A percentile compares a stretch with the other conserved stretches of the same genome.
These are phyloP conservation scores for Platycheirus albimanus DNA, from an alignment of 2,888 invertebrate species.

Conservation along the genomic window DNA sequence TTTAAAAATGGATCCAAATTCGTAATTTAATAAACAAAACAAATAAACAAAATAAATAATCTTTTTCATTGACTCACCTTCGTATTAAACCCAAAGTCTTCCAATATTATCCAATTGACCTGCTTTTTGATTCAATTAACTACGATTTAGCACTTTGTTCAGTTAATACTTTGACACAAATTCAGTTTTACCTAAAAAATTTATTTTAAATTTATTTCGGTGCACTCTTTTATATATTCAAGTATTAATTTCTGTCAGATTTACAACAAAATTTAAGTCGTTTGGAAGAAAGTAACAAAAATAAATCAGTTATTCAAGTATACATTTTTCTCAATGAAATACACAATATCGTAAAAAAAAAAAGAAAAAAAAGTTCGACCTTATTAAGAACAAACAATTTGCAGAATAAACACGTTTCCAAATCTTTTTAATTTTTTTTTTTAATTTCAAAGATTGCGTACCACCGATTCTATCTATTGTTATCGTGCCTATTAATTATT, in stretches of 20 bases:
- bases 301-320: neutral
- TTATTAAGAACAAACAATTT: too few relatives aligned
- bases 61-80: slow-evolving; percentile 11
- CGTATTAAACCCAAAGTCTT: neutral
- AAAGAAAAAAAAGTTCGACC: too few relatives aligned
- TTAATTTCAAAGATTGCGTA: too few relatives aligned
- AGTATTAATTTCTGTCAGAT: neutral
- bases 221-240: slow-evolving; percentile 5
- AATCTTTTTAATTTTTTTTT: too few relatives aligned
- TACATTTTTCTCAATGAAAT: too few relatives aligned
- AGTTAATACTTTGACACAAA: slow-evolving; percentile 12
- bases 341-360: too few relatives aligned
- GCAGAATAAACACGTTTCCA: too few relatives aligned
- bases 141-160: neutral
- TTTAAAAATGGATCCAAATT: too few relatives aligned
- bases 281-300: neutral
- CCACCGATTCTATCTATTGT: too few relatives aligned
- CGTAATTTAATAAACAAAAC: too few relatives aligned
- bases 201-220: neutral
- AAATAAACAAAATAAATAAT: too few relatives aligned
- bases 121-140: neutral
- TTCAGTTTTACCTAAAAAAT: neutral
- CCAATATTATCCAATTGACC: slow-evolving; percentile 30
- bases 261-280: neutral
- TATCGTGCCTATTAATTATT: too few relatives aligned